Evolutionary conservation across 2,888 invertebrate genomes (phyloP).

Genomic region (Hetaerina titia): DNA sequence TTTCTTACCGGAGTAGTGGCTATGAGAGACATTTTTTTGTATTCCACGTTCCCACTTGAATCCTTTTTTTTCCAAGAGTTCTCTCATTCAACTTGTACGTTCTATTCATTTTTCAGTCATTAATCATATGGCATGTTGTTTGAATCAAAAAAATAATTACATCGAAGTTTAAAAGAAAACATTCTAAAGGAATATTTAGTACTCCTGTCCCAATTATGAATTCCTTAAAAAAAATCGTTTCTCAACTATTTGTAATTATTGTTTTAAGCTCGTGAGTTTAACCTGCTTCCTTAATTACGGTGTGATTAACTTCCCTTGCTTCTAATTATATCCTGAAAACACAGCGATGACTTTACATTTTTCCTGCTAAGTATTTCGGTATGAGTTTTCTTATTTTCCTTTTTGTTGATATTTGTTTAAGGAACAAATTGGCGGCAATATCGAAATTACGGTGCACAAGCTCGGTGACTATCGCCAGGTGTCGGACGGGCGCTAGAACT

Average conservation of each 20-base stretch:
- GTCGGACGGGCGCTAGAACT: neutral
- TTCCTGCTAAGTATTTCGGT: too few species aligned
- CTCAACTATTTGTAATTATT: too few species aligned
- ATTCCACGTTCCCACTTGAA: neutral
- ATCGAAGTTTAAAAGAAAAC: too few species aligned
- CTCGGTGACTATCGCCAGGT: neutral
- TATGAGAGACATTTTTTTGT: neutral
- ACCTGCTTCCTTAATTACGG: too few species aligned
- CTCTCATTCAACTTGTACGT: neutral
- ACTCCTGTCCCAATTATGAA: too few species aligned
- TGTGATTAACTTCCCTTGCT: neutral
- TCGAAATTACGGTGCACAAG: neutral
- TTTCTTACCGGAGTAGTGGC: neutral
- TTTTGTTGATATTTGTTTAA: neutral
- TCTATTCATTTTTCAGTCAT: neutral
- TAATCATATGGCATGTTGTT: neutral
- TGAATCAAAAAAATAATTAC: neutral
- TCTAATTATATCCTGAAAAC: neutral
- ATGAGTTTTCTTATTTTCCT: neutral
- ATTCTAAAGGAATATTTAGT: too few species aligned
- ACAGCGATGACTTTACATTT: neutral
- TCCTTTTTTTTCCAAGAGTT: neutral
- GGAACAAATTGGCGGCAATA: neutral
- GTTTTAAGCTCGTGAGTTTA: too few species aligned
- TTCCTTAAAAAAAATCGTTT: too few species aligned